Percentiles rank a stretch among this genome's conserved stretches.
phyloP scores from a whole-genome alignment of 2,113 vertebrate genomes.

The Neolamprologus ventralis region DNA sequence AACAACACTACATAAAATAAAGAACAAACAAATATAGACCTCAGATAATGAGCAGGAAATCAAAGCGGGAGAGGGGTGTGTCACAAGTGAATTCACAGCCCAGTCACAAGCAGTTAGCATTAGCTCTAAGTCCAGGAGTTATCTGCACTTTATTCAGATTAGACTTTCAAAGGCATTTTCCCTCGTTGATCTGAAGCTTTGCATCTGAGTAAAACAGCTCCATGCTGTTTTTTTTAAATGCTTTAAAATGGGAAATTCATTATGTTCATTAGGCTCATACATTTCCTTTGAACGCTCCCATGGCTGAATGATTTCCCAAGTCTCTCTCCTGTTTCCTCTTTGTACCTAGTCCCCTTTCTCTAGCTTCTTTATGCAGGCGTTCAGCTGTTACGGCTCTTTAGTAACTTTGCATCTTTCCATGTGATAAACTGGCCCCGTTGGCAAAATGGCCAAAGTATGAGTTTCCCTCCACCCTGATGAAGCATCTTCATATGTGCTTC shows the following conservation, averaged over 20 bases:
- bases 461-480: not conserved
- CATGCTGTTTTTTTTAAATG: not conserved
- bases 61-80: not conserved
- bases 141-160: not conserved
- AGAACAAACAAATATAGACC: not conserved
- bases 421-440: conserved; percentile 1
- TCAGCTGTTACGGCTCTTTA: not conserved
- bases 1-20: not conserved
- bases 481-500: not conserved
- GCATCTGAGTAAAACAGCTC: not conserved
- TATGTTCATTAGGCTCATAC: not conserved
- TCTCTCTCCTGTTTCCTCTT: not conserved
- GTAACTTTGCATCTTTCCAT: not conserved
- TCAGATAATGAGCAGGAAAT: not conserved
- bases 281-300: not conserved
- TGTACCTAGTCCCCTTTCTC: not conserved
- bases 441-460: not conserved
- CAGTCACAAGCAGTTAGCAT: not conserved
- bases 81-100: not conserved
- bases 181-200: not conserved
- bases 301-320: not conserved
- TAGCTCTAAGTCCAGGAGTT: not conserved
- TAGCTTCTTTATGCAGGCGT: not conserved
- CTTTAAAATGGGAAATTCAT: not conserved
- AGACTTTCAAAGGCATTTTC: not conserved